Base-by-base conservation (phyloP, 1,140 invertebrate species). In the Drosophila burlai region DNA sequence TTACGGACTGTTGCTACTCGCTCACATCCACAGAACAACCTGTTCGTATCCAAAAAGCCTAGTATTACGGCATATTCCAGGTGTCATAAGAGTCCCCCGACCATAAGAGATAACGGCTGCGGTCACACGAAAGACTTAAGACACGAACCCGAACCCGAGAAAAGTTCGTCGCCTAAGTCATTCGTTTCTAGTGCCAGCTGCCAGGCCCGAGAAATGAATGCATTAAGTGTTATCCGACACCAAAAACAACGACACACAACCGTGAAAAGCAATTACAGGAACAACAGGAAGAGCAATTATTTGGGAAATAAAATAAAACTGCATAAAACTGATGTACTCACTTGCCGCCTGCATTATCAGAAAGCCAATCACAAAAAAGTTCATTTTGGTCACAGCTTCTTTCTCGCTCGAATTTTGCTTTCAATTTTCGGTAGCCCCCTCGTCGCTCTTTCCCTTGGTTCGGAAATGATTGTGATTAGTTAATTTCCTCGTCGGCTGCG, bases 321-420 rank as follows among this genome's bases (percentile, higher is more conserved):
- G 63, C 62, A 69, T n/a, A 13, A 36, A 13, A 36, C 13, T 38
- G 36, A 69, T 61, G 16, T 71, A 92, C 91, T 92, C 68, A 92
- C 91, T 92, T 89, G 91, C 91, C 73, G 91, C 91, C 80, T 92
- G 91, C 91, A 92, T 92, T 72, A 92, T 92, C 66, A 92, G 74
- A 77, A 92, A 89, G 57, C 91, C 91, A 72, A 92, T 92, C 72
- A 92, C 87, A 69, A 92, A 91, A 80, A 92, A 92, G 76, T 92
- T 92, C 91, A 92, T 92, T 83, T 84, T 87, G 34, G 63, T 43
- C 61, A 64, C 54, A 55, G 21, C 45, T 62, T 63, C 49, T 61
- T 52, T 64, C 64, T 60, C 18, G 47, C 21, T 52, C 47, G 50
- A 73, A 84, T 83, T 71, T 66, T 69, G 69, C 59, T 64, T 58